phyloP scores from a whole-genome alignment of 1,140 invertebrate species.

The Thaumatotibia leucotreta region DNA sequence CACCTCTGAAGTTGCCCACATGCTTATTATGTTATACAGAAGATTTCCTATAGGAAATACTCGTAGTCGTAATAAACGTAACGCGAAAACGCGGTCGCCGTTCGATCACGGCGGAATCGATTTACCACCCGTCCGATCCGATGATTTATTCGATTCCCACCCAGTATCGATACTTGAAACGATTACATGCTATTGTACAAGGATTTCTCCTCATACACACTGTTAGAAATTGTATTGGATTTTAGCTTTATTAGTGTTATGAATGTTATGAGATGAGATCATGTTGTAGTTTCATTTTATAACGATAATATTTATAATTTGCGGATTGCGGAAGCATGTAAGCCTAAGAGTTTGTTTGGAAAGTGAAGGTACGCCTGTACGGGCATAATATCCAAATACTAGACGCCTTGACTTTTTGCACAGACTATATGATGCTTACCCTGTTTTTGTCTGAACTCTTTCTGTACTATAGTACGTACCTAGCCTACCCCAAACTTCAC shows the following conservation, averaged over 20 bases:
- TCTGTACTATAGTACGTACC: no score
- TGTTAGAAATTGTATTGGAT: not conserved
- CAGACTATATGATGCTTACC: no score
- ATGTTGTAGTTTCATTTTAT: not conserved
- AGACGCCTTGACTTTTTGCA: no score
- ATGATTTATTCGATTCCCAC: slow-evolving; percentile 24
- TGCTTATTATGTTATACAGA: not conserved
- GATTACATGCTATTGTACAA: not conserved
- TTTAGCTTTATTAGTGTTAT: not conserved
- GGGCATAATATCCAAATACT: no score
- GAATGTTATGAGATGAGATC: not conserved
- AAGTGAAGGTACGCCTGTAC: no score
- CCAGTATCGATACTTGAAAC: slow-evolving; percentile 16
- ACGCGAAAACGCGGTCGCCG: not conserved
- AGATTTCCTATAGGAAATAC: not conserved
- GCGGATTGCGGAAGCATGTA: no score
- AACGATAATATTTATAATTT: no score
- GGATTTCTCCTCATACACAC: not conserved
- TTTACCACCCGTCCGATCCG: slow-evolving; percentile 18
- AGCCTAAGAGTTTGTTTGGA: no score
- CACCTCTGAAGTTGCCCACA: no score
- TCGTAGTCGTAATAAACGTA: not conserved
- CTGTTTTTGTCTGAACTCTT: no score
- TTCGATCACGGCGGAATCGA: slow-evolving; percentile 19
- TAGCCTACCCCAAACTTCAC: no score